A percentile compares a stretch with the other conserved stretches of the same genome.
These are phyloP conservation scores for Xanthia togata DNA, from an alignment of 2,888 invertebrate species.

Conservation along the genomic window DNA sequence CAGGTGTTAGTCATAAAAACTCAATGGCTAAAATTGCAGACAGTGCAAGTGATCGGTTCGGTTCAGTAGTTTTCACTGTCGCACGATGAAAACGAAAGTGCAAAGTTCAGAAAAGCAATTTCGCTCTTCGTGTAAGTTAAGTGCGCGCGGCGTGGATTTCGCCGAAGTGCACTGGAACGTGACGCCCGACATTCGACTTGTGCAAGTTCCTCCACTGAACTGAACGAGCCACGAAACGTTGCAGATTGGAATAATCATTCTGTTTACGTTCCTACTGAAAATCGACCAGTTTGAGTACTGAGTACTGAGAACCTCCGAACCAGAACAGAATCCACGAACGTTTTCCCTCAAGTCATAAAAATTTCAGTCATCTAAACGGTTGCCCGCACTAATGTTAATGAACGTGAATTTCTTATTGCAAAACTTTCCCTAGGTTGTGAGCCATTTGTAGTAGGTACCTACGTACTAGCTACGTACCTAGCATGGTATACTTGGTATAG, in stretches of 20 bases:
- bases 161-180: conserved; percentile 81
- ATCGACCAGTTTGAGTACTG: conserved; percentile 8
- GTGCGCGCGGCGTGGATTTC: conserved; percentile 74
- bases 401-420: conserved; percentile 50
- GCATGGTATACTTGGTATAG: conserved; percentile 20
- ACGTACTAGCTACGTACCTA: conserved; percentile 28
- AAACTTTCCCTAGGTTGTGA: conserved; percentile 60
- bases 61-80: conserved; percentile 64
- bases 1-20: conserved; percentile 12
- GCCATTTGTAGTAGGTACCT: conserved; percentile 31
- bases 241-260: conserved; percentile 37
- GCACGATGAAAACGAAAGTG: conserved; percentile 76
- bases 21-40: conserved; percentile 32
- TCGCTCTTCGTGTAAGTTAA: conserved; percentile 67
- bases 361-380: conserved; percentile 32
- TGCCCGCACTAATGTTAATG: conserved; percentile 43
- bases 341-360: conserved; percentile 43
- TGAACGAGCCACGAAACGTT: conserved; percentile 69
- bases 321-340: conserved; percentile 6
- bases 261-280: conserved; percentile 22
- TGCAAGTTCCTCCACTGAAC: conserved; percentile 79
- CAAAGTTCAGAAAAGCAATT: conserved; percentile 74
- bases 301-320: not conserved
- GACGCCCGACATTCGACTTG: conserved; percentile 80
- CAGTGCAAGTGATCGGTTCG: conserved; percentile 58